Evolutionary conservation across 2,113 vertebrate genomes (phyloP), one percentile per base, ranked within the genome.

Genomic region (Rhadina sibilatrix): DNA sequence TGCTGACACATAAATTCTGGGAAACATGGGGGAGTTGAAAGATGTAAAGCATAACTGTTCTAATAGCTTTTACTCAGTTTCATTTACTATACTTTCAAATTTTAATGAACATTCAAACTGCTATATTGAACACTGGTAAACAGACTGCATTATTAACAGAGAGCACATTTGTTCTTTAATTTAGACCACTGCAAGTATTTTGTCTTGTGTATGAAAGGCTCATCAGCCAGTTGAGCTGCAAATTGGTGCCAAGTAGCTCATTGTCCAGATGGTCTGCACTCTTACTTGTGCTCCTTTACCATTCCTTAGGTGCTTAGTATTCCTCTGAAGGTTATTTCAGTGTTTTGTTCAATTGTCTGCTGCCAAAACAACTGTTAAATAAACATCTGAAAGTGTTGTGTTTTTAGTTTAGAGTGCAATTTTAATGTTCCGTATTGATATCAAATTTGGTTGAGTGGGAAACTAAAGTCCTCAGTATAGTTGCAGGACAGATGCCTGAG

Each of bases 331-430:
- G 31, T 87, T 81, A 52, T 91, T 91, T 76, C 27, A 11, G 54
- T 89, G 61, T 8, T 37, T 74, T 66, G 78, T 80, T 91, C 72
- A 38, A 9, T 83, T 87, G 44, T 47, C 33, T 74, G 40, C 69
- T 93, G 94, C 75, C 83, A 92, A 89, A 97, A 88, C 72, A 94
- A 72, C 44, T 95, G 75, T 78, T 96, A 96, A 93, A 81, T 93
- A 89, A 96, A 86, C 86, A 80, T 68, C 83, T 65, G 53, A 94
- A 84, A 65, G 40, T 69, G 60, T 9, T 78, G 57, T 89, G 50
- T 47, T 96, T 97, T 72, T 79, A 61, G 75, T 72, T 96, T 56
- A 92, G 71, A 49, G 70, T 78, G 79, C 52, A 65, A 54, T 77
- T 76, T 83, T 81, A 72, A 57, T 70, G 68, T 56, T 95, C 65